phyloP scores from a whole-genome alignment of 2,113 vertebrate species.

The Cacatua alba region DNA sequence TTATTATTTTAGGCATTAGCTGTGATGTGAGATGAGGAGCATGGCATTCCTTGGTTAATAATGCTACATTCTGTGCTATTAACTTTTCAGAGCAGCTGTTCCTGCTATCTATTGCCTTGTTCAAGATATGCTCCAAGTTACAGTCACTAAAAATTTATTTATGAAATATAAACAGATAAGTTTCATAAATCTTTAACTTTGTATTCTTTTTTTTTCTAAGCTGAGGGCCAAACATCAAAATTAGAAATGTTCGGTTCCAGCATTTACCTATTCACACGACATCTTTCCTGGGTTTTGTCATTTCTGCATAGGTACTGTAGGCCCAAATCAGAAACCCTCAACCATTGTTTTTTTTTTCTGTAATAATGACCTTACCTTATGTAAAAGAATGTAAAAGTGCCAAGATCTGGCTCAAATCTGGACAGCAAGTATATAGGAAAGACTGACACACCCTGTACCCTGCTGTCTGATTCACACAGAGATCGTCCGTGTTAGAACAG shows the following conservation, averaged over 20 bases:
- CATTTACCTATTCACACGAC: background rate
- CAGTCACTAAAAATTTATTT: background rate
- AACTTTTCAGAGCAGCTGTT: slow-evolving; percentile 66
- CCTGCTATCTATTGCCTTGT: slow-evolving; percentile 25
- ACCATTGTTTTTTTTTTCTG: background rate
- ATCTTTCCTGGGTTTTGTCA: background rate
- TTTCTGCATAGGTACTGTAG: background rate
- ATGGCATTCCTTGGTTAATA: slow-evolving; percentile 67
- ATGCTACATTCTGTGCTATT: slow-evolving; percentile 61
- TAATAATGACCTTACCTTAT: background rate
- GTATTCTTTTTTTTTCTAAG: background rate
- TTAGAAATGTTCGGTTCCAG: background rate
- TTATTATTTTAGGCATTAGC: slow-evolving; percentile 76
- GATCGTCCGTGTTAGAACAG: background rate
- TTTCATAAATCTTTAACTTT: slow-evolving; percentile 3
- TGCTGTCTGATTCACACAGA: background rate
- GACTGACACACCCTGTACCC: background rate
- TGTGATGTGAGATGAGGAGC: slow-evolving; percentile 52
- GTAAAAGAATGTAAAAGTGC: background rate
- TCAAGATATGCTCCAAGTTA: background rate
- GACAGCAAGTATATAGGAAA: background rate
- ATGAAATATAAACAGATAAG: background rate
- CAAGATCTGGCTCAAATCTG: background rate
- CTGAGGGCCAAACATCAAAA: background rate
- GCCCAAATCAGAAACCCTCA: background rate